A percentile compares a stretch with the other conserved stretches of the same genome.
These are phyloP conservation scores for Rhinoraja longicauda DNA, from an alignment of 2,797 vertebrate species.

Conservation along the genomic window DNA sequence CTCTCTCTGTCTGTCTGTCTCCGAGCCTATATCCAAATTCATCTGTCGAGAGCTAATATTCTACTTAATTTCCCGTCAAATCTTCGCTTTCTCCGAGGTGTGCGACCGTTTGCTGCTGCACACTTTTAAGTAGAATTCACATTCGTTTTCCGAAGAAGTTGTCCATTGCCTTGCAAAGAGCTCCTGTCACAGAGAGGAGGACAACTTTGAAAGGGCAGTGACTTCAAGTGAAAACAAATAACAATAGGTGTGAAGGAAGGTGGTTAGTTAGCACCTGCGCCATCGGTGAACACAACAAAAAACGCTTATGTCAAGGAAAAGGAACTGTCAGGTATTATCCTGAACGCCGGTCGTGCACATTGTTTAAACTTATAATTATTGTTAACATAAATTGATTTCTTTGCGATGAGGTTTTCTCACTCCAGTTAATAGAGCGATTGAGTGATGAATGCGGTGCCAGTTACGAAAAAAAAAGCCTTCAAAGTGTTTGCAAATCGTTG, in stretches of 20 bases:
- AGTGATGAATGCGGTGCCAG: background rate
- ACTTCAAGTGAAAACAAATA: background rate
- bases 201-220: background rate
- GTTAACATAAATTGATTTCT: background rate
- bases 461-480: background rate
- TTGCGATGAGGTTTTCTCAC: too few species aligned
- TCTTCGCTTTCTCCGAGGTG: background rate
- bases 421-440: background rate
- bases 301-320: background rate
- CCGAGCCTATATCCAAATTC: too few species aligned
- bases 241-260: background rate
- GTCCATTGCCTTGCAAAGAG: background rate
- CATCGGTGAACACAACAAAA: background rate
- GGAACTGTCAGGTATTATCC: background rate
- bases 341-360: background rate
- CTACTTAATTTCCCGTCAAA: background rate
- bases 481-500: background rate
- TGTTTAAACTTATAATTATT: background rate
- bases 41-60: too few species aligned
- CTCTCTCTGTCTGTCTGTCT: background rate
- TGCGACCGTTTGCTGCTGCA: background rate
- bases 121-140: background rate
- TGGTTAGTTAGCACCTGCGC: background rate
- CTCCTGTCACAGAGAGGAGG: background rate
- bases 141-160: background rate